Base-by-base conservation (phyloP, 1,140 invertebrate genomes). In the Panagrolaimus sp. region DNA sequence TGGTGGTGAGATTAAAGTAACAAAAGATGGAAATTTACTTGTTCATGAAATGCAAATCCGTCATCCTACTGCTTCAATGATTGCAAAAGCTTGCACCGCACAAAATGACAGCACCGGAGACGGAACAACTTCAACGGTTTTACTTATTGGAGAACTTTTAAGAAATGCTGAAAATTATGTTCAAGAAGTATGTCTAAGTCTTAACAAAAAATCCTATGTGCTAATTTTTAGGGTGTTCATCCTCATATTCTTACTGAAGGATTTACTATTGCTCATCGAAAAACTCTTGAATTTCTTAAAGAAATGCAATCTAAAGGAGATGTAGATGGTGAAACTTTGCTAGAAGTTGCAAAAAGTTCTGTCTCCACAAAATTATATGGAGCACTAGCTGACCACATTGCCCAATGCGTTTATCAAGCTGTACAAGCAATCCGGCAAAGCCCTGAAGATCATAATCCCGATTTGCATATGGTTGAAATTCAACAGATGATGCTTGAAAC, bases 11-110 rank as follows among this genome's bases (percentile, higher is more conserved):
- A 96, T 99, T 63, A 99, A 99, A 87, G 92, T 99, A 63, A 99
- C 96, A 3, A 99, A 99, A 84, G 96, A 99, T 86, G 96, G 96
- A 48, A 99, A 98, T 88, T 93, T 98, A 48, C 86, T 99, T 1
- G 86, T 99, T 0, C 94, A 98, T 84, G 96, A 99, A 87, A 99
- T 99, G 96, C 72, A 78, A 89, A 98, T 99, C 78, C 93, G 98
- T 85, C 94, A 98, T 84, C 96, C 96, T 0, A 99, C 95, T 15
- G 95, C 96, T 0, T 94, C 93, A 0, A 86, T 99, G 70, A 99
- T 99, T 79, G 96, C 96, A 0, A 88, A 94, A 71, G 94, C 95
- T 10, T 96, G 93, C 1, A 99, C 96, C 1, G 96, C 96, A 17
- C 96, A 98, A 84, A 96, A 99, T 86, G 96, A 99, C 83, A 72